These are phyloP conservation scores for Leucophenga varia DNA, from an alignment of 1,140 invertebrate species.

Conservation along the genomic window DNA sequence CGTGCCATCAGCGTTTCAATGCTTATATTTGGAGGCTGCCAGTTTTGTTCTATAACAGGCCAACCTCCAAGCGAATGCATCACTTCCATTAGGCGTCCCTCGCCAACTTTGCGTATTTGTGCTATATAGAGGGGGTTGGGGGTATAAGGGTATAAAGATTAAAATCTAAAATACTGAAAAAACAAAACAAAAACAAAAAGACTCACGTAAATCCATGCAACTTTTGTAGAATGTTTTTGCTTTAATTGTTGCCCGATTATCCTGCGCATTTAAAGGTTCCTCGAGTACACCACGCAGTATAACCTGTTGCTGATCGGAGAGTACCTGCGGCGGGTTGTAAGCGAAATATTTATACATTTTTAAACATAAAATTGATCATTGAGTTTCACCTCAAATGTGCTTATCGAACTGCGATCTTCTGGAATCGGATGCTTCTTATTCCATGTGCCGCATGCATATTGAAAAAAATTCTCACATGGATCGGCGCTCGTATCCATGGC, in stretches of 20 bases:
- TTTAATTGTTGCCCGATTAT: constrained; percentile 75
- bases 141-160: neutral
- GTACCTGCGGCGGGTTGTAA: constrained; percentile 56
- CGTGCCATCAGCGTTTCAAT: constrained; percentile 69
- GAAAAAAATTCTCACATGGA: constrained; percentile 87
- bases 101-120: constrained; percentile 71
- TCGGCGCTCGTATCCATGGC: constrained; percentile 80
- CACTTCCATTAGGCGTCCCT: constrained; percentile 64
- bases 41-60: constrained; percentile 70
- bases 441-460: constrained; percentile 88
- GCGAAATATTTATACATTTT: neutral
- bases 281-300: constrained; percentile 78
- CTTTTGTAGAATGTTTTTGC: constrained; percentile 84
- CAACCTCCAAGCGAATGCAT: constrained; percentile 71
- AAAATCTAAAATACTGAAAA: neutral
- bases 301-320: constrained; percentile 83
- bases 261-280: constrained; percentile 63
- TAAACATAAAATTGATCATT: neutral
- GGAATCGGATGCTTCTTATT: constrained; percentile 87
- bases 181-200: constrained; percentile 6
- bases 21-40: constrained; percentile 62
- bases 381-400: constrained; percentile 74
- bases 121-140: constrained; percentile 56
- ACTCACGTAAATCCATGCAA: constrained; percentile 86
- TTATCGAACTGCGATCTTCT: constrained; percentile 83